These are phyloP conservation scores for Dynastes hyllus DNA, from an alignment of 2,888 invertebrate species.

Conservation along the genomic window DNA sequence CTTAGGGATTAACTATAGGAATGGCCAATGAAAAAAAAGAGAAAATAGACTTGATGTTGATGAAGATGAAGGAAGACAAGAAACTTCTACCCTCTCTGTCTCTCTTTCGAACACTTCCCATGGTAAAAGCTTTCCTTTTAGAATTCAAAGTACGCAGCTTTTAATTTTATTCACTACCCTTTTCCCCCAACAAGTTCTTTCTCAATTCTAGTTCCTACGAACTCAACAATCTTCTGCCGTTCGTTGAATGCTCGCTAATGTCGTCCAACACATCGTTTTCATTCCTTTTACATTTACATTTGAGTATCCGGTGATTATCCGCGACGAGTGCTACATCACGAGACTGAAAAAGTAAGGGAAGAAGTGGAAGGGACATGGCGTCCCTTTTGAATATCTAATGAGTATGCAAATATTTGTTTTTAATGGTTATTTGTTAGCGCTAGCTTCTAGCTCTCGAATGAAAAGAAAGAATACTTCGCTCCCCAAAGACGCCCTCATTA, in stretches of 20 bases:
- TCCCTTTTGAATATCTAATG: constrained; percentile 51
- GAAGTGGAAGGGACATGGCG: background rate
- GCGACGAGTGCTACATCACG: background rate
- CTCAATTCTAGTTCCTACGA: too few species aligned
- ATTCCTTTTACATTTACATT: constrained; percentile 31
- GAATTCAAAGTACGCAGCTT: too few species aligned
- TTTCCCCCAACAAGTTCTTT: too few species aligned
- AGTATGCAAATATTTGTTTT: constrained; percentile 44
- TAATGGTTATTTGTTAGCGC: constrained; percentile 37
- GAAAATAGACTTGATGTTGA: background rate
- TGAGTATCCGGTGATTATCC: constrained; percentile 32
- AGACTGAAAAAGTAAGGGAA: too few species aligned
- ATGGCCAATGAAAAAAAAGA: background rate
- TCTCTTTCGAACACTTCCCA: too few species aligned
- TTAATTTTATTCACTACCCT: too few species aligned
- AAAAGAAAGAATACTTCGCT: background rate
- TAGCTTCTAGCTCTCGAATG: background rate
- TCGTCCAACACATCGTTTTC: constrained; percentile 14
- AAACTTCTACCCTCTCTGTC: background rate
- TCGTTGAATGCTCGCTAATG: constrained; percentile 19
- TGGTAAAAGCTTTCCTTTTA: background rate
- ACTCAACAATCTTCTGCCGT: background rate
- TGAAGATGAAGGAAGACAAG: background rate
- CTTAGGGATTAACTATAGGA: constrained; percentile 5
- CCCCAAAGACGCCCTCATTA: background rate